Conservation (phyloP, 2,797 vertebrate genomes). For the Lerista edwardsae region DNA sequence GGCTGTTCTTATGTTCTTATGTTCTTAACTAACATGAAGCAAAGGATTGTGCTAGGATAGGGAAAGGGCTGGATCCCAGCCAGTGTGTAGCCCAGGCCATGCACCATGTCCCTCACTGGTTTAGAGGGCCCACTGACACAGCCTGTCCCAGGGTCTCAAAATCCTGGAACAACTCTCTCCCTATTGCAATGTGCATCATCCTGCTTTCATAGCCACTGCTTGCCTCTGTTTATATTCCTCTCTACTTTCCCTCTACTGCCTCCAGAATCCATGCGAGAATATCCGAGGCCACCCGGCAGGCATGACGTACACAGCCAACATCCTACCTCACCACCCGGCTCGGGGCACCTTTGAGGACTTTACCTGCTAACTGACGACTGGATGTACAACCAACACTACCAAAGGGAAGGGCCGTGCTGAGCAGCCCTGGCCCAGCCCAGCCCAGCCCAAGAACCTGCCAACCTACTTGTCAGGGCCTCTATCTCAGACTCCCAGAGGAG, state of each 20-base stretch:
- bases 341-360: constrained; percentile 99
- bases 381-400: constrained; percentile 74
- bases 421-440: constrained; percentile 59
- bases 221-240: constrained; percentile 6
- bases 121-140: background rate
- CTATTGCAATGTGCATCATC: background rate
- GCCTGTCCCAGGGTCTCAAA: background rate
- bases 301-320: constrained; percentile 95
- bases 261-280: constrained; percentile 93
- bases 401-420: constrained; percentile 64
- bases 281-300: constrained; percentile 88
- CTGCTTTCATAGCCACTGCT: background rate
- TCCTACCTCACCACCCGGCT: constrained; percentile 98
- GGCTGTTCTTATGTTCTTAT: no score
- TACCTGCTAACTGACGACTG: constrained; percentile 84
- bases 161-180: background rate
- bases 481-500: constrained; percentile 49
- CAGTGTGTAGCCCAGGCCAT: background rate
- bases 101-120: no score
- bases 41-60: background rate
- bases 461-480: constrained; percentile 30
- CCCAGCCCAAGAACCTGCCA: constrained; percentile 43
- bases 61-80: background rate
- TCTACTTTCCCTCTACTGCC: constrained; percentile 3
- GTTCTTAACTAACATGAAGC: background rate